Evolutionary conservation across 2,797 vertebrate species (phyloP), one percentile per base, ranked within the genome.

Genomic region (Helicolenus hilgendorfi): DNA sequence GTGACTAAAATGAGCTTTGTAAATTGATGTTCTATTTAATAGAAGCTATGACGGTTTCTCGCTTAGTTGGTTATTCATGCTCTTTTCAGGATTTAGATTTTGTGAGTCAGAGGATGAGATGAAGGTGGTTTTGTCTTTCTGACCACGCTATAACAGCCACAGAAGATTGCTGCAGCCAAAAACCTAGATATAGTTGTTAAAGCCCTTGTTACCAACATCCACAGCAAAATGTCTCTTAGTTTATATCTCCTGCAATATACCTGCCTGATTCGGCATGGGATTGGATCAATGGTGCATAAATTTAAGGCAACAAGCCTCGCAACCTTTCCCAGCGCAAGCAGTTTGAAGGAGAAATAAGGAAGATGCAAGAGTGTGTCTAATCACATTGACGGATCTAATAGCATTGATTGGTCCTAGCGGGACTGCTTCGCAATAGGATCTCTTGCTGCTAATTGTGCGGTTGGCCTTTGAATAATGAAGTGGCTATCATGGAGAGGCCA

Each of bases 381-480:
- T 95, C 89, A 74, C 84, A 77, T 71, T 85, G 92, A 92, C 49
- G 85, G 79, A 89, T 91, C 89, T 88, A 87, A 91, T 87, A 69
- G 83, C 91, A 96, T 92, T 89, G 95, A 96, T 94, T 92, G 90
- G 92, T 91, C 91, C 89, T 91, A 35, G 88, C 11, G 76, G 92
- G 85, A 77, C 69, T 81, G 72, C 75, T 76, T 86, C 5, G 81
- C 85, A 83, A 91, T 72, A 84, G 76, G 86, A 91, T 85, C 85
- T 85, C 85, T 73, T 83, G 79, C 55, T 90, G 92, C 85, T 91
- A 93, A 95, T 90, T 92, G 92, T 92, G 87, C 80, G 76, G 84
- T 72, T 79, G 91, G 91, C 88, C 94, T 95, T 94, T 95, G 90
- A 94, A 91, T 95, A 95, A 95, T 93, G 81, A 95, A 94, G 92